Evolutionary conservation across 2,113 vertebrate species (phyloP), one percentile per base, ranked within the genome.

Genomic region (Morphnarchus princeps): DNA sequence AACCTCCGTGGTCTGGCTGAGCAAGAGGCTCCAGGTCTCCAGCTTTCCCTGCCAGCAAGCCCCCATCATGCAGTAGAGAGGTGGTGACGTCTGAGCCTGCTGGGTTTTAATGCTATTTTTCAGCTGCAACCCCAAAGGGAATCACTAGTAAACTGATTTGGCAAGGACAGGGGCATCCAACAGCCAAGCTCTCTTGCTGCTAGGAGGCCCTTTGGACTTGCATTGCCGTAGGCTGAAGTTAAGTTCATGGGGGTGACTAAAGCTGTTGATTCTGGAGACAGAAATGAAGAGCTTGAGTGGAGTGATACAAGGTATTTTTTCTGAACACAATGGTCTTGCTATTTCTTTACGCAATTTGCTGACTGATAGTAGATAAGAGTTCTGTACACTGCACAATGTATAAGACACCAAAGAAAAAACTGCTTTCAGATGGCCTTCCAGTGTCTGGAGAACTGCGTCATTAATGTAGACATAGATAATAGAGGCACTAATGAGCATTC

Each of bases 1-100:
- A 55, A 32, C 43, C 43, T 61, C 36, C 16, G 0, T 0, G 6
- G 34, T 32, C 18, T 25, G 70, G 17, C 87, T 71, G 49, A 86
- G 52, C 0, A 0, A 55, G 49, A 76, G 25, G 72, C 36, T 47
- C 40, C 40, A 15, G 36, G 43, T 63, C 76, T 19, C 0, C 0
- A 65, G 69, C 54, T 38, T 57, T 92, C 76, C 13, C 55, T 11
- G 10, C 59, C 55, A 85, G 50, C 73, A 82, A 67, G 66, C 49
- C 55, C 32, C 38, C 36, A 11, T 28, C 7, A 0, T 3, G 7
- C 58, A 2, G 16, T 11, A n/a, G n/a, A 49, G 66, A 38, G 16
- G 70, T n/a, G 25, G 16, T 63, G 86, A 78, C 3, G 3, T 29
- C 65, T 36, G 77, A 89, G 83, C 67, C 77, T n/a, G 63, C 26